Base-by-base conservation (phyloP, 2,888 invertebrate genomes). In the Idaea aversata region DNA sequence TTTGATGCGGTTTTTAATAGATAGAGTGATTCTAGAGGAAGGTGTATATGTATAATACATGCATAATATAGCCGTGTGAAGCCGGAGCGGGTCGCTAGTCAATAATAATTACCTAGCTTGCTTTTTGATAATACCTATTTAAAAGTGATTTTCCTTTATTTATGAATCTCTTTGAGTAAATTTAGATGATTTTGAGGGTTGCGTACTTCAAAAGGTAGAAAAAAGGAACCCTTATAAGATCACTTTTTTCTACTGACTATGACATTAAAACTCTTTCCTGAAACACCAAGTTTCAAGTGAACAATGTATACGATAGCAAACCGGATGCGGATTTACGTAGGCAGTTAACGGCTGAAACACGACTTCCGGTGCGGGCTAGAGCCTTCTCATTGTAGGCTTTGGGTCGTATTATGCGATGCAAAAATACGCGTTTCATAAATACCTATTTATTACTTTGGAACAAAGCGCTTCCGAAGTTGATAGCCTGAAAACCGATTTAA, bases 251-350 rank as follows among this genome's bases (percentile, higher is more conserved):
- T 25, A 36, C 25, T 25, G 3, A 4, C 10, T 47, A 10, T 47
- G 7, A 10, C 13, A 7, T 47, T 47, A 10, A 47, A 47, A 7
- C 7, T 47, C 47, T 47, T 57, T 65, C 66, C 58, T 65, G 66
- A 64, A 63, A 57, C 47, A 62, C 62, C 67, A 67, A 57, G 63
- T 64, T 64, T 59, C 59, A 61, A 71, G 66, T 73, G 75, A 76
- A 79, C 81, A 79, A 81, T 80, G 83, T 83, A 84, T 79, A 83
- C 81, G 79, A 81, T 82, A 75, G 76, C 81, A 74, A 72, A 79
- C 80, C 85, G 90, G 88, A 90, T 87, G 82, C 83, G 82, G 84
- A 82, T 85, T 79, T 81, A 84, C 84, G 86, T 85, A 83, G 83
- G 85, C 83, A 81, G 86, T 86, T 87, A 87, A 83, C 84, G 81